Conservation (phyloP, 2,888 invertebrate species). For the Pseudeuparius sepicola region DNA sequence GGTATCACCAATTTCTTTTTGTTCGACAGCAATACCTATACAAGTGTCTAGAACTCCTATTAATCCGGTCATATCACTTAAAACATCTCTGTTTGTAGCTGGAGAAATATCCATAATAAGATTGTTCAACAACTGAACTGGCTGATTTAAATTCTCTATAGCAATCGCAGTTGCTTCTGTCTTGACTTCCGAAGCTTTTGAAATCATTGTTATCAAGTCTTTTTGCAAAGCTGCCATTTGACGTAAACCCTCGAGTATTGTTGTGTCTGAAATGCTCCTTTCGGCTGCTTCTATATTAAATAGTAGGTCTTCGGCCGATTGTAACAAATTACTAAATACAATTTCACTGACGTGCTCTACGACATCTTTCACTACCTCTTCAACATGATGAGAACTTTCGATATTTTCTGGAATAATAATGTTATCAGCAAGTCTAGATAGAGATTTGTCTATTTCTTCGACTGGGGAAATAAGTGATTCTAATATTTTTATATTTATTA, state of each 20-base stretch:
- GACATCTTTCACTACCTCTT: slow-evolving; percentile 34
- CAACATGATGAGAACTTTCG: slow-evolving; percentile 3
- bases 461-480: slow-evolving; percentile 32
- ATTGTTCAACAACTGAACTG: slow-evolving; percentile 39
- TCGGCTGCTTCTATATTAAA: slow-evolving; percentile 35
- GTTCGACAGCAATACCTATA: no score
- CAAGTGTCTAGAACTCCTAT: slow-evolving; percentile 34
- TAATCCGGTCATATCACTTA: slow-evolving; percentile 33
- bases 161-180: slow-evolving; percentile 36
- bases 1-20: slow-evolving; percentile 2
- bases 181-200: slow-evolving; percentile 29
- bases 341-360: slow-evolving; percentile 37
- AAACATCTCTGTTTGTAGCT: slow-evolving; percentile 25
- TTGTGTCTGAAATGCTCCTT: slow-evolving; percentile 29
- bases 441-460: slow-evolving; percentile 32
- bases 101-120: slow-evolving; percentile 31
- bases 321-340: slow-evolving; percentile 33
- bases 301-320: slow-evolving; percentile 34
- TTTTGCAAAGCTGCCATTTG: slow-evolving; percentile 35
- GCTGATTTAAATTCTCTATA: slow-evolving; percentile 42
- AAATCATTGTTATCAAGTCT: slow-evolving; percentile 32
- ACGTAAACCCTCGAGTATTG: slow-evolving; percentile 32
- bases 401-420: slow-evolving; percentile 1
- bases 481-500: slow-evolving; percentile 27
- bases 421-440: slow-evolving; percentile 31